Percentiles rank a stretch among this genome's conserved stretches.
Evolutionary conservation across 1,140 invertebrate species (phyloP).

Genomic region (Brachionus angularis): DNA sequence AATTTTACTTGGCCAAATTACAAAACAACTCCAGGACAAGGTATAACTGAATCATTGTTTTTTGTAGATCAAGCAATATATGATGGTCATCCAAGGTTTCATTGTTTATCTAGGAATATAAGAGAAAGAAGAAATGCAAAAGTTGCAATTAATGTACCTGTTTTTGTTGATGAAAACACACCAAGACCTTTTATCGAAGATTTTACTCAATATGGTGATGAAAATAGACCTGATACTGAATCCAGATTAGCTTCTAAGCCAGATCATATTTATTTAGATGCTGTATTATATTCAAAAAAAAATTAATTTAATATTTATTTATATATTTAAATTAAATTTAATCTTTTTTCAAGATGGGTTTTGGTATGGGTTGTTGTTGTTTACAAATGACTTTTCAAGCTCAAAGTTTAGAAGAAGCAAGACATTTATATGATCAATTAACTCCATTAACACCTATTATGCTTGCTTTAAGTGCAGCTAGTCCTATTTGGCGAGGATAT

Average conservation of each 20-base stretch:
- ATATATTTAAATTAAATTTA: background rate
- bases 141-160: constrained; percentile 88
- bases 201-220: constrained; percentile 25
- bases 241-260: constrained; percentile 1
- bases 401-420: constrained; percentile 90
- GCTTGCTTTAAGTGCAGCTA: constrained; percentile 92
- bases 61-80: constrained; percentile 92
- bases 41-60: constrained; percentile 69
- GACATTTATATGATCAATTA: constrained; percentile 92
- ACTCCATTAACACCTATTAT: constrained; percentile 94
- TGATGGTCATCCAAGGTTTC: constrained; percentile 85
- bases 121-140: constrained; percentile 82
- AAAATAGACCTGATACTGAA: background rate
- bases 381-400: constrained; percentile 84
- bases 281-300: constrained; percentile 50
- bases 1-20: constrained; percentile 79
- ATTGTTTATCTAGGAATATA: constrained; percentile 79
- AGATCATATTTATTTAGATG: constrained; percentile 91
- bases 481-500: constrained; percentile 86
- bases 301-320: background rate
- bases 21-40: background rate
- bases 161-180: constrained; percentile 77
- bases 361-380: constrained; percentile 98
- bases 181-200: constrained; percentile 64
- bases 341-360: constrained; percentile 71